Base-by-base conservation (phyloP, 2,888 invertebrate genomes). In the Nowickia ferox region DNA sequence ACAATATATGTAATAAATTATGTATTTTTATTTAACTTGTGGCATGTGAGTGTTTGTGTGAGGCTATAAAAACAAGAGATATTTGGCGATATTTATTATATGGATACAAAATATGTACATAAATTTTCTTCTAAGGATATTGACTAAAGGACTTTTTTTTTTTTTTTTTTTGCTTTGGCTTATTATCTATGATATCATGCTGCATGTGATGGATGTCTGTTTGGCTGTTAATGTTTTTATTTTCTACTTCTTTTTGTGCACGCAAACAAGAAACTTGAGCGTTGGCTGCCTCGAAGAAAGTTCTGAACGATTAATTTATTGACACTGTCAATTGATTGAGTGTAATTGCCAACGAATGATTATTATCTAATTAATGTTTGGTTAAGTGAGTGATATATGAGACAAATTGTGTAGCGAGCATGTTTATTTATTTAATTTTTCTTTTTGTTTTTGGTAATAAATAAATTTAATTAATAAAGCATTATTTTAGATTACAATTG, bases 271-370 rank as follows among this genome's bases (percentile, higher is more conserved):
- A 63, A 40, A 74, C 59, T 51, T 46, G n/a, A 15, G 9, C 46
- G 10, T 48, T 66, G 66, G 55, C 42, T 78, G 78, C 6, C 30
- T 30, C 1, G 5, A 30, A 30, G 15, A 51, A 68, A 68, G 22
- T 78, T 79, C 44, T 44, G 42, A 80, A 65, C 69, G 84, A 68
- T 80, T 86, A 84, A 86, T 86, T 84, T 80, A 86, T 84, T 81
- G 80, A 84, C 77, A 78, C 74, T 84, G 86, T 84, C 80, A 86
- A 84, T 81, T 84, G 84, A 84, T 82, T 84, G 81, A 84, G 65
- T 80, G 53, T 84, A 83, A 87, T 87, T 87, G 74, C 65, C 71
- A 87, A 46, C 77, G 85, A 83, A 72, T 83, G 83, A 86, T 86
- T 86, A 86, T 83, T 79, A 86, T 86, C 71, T 79, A 86, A 86